phyloP scores from a whole-genome alignment of 2,888 invertebrate genomes.

The Leucozona laternaria region DNA sequence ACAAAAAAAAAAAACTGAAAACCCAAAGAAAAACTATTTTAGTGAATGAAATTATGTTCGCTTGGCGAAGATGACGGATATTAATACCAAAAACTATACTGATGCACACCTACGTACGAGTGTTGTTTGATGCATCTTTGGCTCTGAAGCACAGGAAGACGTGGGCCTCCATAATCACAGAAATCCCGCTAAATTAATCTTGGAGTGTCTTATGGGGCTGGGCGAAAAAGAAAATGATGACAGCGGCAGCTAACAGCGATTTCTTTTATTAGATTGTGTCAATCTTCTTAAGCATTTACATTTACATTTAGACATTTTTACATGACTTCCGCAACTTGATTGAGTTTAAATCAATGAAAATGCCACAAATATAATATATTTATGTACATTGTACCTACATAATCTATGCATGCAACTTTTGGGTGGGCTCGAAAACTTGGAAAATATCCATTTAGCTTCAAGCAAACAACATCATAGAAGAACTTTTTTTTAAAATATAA shows the following conservation, averaged over 20 bases:
- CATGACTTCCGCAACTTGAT: conserved; percentile 24
- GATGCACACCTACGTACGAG: conserved; percentile 9
- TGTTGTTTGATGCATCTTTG: not conserved
- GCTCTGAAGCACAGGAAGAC: conserved; percentile 27
- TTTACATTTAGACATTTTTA: conserved; percentile 8
- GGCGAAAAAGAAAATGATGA: conserved; percentile 10
- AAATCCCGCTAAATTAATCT: conserved; percentile 16
- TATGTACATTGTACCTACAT: too few species aligned
- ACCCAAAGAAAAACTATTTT: not conserved
- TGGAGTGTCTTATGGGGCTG: not conserved
- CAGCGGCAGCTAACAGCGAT: conserved; percentile 10
- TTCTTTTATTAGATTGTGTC: conserved; percentile 53
- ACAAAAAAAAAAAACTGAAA: not conserved
- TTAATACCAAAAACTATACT: conserved; percentile 1
- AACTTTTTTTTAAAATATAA: not conserved
- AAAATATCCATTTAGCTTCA: not conserved
- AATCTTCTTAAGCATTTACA: conserved; percentile 37
- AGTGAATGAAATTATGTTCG: not conserved
- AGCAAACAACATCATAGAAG: not conserved
- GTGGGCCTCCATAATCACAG: conserved; percentile 22
- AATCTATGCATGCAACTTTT: not conserved
- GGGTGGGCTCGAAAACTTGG: not conserved
- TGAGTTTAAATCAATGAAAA: conserved; percentile 17
- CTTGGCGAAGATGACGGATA: not conserved
- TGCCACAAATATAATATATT: not conserved